Percentiles rank a stretch among this genome's conserved stretches.
Conservation (phyloP, 2,797 vertebrate species). For the Scomberomorus guttatus region DNA sequence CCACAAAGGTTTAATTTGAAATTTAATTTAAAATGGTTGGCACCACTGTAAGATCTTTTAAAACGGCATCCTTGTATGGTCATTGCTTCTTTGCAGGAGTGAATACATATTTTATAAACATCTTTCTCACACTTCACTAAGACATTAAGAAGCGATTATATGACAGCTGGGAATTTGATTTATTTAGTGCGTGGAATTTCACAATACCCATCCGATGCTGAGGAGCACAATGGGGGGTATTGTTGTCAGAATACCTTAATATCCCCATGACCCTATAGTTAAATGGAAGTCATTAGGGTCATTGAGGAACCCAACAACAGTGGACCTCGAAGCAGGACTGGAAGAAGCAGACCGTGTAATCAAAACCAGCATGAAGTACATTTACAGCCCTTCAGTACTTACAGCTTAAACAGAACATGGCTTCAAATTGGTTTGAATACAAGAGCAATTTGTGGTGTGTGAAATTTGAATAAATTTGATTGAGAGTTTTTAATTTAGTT, state of each 20-base stretch:
- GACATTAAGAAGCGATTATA: constrained; percentile 27
- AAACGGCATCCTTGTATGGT: background rate
- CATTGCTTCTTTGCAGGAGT: background rate
- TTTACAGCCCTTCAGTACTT: constrained; percentile 31
- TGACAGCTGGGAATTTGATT: background rate
- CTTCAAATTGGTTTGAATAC: background rate
- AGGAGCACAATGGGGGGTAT: constrained; percentile 48
- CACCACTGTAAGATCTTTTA: background rate
- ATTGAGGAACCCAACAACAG: constrained; percentile 40
- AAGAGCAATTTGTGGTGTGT: background rate
- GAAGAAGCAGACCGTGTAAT: constrained; percentile 48
- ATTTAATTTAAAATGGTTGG: background rate
- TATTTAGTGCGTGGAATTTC: constrained; percentile 21
- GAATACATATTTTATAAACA: constrained; percentile 3
- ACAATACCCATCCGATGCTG: background rate
- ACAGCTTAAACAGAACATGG: constrained; percentile 18
- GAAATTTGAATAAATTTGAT: constrained; percentile 37
- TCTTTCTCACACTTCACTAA: constrained; percentile 21
- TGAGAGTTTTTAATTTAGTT: constrained; percentile 4
- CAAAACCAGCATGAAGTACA: constrained; percentile 57
- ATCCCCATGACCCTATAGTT: constrained; percentile 38
- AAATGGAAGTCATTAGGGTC: constrained; percentile 51
- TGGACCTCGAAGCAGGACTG: constrained; percentile 24
- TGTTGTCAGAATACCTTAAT: constrained; percentile 48
- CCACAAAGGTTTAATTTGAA: background rate